phyloP scores from a whole-genome alignment of 2,888 invertebrate species.

The Ditylenchus weischeri region DNA sequence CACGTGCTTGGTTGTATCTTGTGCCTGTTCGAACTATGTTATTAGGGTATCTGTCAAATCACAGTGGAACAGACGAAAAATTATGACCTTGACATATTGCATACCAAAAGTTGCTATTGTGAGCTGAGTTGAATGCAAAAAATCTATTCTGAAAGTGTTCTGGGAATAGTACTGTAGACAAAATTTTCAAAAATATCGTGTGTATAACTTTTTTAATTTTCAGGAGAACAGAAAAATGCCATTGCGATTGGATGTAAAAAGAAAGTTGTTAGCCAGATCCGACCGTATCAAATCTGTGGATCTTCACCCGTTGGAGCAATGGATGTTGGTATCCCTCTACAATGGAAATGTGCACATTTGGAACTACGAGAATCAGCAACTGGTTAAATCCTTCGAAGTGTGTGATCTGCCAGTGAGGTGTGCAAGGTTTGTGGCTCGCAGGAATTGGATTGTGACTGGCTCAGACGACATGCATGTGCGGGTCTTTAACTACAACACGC shows the following conservation, averaged over 20 bases:
- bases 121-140: too few relatives aligned
- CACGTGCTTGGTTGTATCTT: too few relatives aligned
- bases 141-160: too few relatives aligned
- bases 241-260: constrained; percentile 81
- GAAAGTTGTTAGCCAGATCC: constrained; percentile 91
- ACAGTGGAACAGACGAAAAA: too few relatives aligned
- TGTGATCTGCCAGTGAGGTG: constrained; percentile 94
- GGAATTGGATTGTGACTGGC: constrained; percentile 97
- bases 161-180: too few relatives aligned
- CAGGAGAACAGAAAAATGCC: constrained; percentile 22
- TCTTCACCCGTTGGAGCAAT: constrained; percentile 93
- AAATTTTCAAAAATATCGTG: too few relatives aligned
- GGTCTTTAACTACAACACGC: constrained; percentile 95
- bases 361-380: constrained; percentile 88
- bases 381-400: constrained; percentile 67
- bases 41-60: too few relatives aligned
- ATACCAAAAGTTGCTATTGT: too few relatives aligned
- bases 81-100: too few relatives aligned
- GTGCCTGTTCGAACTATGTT: too few relatives aligned
- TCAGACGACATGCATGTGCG: constrained; percentile 74
- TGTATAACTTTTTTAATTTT: not conserved
- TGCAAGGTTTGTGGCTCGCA: constrained; percentile 90
- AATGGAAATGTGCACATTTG: constrained; percentile 99
- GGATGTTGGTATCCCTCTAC: constrained; percentile 96
- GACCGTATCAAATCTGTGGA: constrained; percentile 98